These are phyloP conservation scores for Ctenomys sociabilis DNA, from an alignment of 2,113 vertebrate genomes.

Conservation along the genomic window DNA sequence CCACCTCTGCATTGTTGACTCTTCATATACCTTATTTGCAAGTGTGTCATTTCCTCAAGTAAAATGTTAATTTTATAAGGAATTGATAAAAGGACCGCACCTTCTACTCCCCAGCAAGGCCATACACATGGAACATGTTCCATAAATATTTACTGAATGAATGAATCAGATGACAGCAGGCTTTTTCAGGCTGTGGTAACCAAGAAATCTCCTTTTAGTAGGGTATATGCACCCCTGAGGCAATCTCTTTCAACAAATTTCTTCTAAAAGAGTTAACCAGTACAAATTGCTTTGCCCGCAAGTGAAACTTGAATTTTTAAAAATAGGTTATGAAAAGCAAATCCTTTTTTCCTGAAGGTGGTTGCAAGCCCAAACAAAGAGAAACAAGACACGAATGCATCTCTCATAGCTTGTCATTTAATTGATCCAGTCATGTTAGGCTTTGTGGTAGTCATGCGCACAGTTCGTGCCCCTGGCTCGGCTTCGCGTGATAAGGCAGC, in stretches of 20 bases:
- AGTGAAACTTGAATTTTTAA: constrained; percentile 66
- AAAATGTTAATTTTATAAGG: constrained; percentile 45
- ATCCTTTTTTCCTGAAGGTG: constrained; percentile 66
- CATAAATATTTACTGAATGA: constrained; percentile 73
- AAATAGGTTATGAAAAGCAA: constrained; percentile 57
- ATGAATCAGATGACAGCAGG: constrained; percentile 49
- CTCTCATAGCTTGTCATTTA: constrained; percentile 45
- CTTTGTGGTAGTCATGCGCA: not conserved
- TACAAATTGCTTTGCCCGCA: constrained; percentile 77
- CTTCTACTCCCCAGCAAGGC: constrained; percentile 16
- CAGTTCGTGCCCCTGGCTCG: not conserved
- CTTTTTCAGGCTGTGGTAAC: constrained; percentile 66
- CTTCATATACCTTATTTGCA: constrained; percentile 50
- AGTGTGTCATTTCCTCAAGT: constrained; percentile 33
- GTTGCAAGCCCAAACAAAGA: constrained; percentile 64
- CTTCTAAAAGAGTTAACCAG: constrained; percentile 69
- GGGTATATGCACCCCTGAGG: constrained; percentile 13
- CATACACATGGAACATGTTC: constrained; percentile 54
- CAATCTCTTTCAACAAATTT: constrained; percentile 73
- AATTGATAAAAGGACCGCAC: not conserved
- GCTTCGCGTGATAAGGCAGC: not conserved
- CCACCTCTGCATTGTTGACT: constrained; percentile 19
- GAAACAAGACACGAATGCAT: constrained; percentile 26
- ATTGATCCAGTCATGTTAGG: not conserved
- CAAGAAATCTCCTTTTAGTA: constrained; percentile 70